Percentiles rank a stretch among this genome's conserved stretches.
phyloP scores from a whole-genome alignment of 53 echinoderm and acorn worm species.

The Apostichopus leukothele region DNA sequence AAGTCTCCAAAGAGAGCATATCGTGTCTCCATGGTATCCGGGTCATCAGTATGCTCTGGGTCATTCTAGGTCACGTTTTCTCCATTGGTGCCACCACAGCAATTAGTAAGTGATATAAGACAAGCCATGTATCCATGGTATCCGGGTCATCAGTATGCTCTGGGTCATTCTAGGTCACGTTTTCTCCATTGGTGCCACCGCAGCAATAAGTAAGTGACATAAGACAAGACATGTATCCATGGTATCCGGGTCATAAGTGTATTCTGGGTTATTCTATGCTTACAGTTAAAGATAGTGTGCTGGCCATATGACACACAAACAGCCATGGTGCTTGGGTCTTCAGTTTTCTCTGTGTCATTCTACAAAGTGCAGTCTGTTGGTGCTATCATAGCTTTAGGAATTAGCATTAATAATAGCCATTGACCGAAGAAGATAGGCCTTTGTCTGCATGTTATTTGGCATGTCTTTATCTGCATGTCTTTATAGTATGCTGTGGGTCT shows the following conservation, averaged over 20 bases:
- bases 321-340: background rate
- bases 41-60: slow-evolving; percentile 40
- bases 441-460: no score
- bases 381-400: no score
- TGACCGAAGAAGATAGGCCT: no score
- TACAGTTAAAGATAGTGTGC: background rate
- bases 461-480: no score
- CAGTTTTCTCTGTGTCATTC: background rate
- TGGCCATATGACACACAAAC: background rate
- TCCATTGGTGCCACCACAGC: background rate
- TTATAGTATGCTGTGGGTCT: no score
- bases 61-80: background rate
- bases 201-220: background rate
- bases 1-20: background rate
- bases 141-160: slow-evolving; percentile 36
- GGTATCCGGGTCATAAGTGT: background rate
- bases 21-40: slow-evolving; percentile 12
- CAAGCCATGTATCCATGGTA: background rate
- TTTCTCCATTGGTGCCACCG: background rate
- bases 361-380: background rate
- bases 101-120: background rate
- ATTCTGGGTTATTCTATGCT: background rate
- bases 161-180: slow-evolving; percentile 19
- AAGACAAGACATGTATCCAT: no score
- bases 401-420: no score